Conservation (phyloP, 2,888 invertebrate species). For the Anodontia alba region DNA sequence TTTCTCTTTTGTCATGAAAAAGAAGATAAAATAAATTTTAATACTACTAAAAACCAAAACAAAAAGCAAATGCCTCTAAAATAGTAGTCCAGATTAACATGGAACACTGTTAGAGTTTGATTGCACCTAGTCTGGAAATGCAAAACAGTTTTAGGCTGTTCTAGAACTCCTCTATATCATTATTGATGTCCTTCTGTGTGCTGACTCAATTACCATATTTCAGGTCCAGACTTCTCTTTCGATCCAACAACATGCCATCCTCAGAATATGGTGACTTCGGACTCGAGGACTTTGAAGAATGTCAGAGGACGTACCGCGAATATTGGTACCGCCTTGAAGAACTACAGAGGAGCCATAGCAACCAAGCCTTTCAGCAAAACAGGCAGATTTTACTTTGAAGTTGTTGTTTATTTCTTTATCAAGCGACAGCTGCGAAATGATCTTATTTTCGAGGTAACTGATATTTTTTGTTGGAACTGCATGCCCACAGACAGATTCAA, state of each 20-base stretch:
- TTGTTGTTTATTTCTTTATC: constrained; percentile 62
- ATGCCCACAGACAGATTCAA: no score
- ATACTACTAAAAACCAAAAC: no score
- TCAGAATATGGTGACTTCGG: constrained; percentile 60
- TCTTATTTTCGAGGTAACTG: constrained; percentile 64
- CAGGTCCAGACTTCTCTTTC: constrained; percentile 64
- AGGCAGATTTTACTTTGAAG: constrained; percentile 67
- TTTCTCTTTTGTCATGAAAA: no score
- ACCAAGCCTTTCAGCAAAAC: constrained; percentile 60
- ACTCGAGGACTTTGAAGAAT: constrained; percentile 57
- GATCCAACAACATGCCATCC: constrained; percentile 56
- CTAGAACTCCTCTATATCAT: no score
- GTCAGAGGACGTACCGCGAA: constrained; percentile 53
- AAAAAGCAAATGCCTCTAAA: no score
- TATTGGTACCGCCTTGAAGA: constrained; percentile 56
- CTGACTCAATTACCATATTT: no score
- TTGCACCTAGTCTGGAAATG: no score
- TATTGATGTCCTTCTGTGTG: no score
- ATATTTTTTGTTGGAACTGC: not conserved
- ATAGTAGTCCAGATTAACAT: no score
- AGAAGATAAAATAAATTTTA: no score
- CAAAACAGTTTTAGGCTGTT: no score
- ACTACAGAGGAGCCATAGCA: constrained; percentile 65
- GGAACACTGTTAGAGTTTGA: no score
- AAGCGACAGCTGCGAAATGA: constrained; percentile 68